These are phyloP conservation scores for Sternotherus odoratus DNA, from an alignment of 2,797 vertebrate genomes.

Conservation along the genomic window DNA sequence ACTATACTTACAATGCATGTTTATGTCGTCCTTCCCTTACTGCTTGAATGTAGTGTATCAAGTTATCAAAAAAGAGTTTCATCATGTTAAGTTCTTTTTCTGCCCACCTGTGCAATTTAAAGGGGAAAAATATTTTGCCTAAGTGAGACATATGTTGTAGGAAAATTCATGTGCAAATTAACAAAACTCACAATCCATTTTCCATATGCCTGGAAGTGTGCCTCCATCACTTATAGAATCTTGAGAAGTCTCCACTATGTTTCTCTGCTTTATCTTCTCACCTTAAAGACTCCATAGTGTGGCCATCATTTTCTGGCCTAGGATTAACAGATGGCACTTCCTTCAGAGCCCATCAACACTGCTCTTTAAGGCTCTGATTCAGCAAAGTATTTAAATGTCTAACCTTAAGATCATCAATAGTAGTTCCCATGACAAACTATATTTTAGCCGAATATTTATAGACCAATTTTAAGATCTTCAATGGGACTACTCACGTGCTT, in stretches of 20 bases:
- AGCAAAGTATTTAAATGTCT: neutral
- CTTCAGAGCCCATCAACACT: neutral
- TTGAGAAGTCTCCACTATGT: neutral
- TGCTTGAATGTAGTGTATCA: constrained; percentile 97
- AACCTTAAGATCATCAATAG: neutral
- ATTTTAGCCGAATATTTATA: neutral
- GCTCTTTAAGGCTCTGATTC: neutral
- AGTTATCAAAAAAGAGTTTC: constrained; percentile 98
- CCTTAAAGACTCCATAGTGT: neutral
- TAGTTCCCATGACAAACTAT: neutral
- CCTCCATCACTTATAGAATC: neutral
- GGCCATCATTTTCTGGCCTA: neutral
- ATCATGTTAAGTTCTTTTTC: constrained; percentile 99
- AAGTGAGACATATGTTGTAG: neutral
- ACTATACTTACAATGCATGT: constrained; percentile 92
- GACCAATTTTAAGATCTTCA: neutral
- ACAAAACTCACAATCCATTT: neutral
- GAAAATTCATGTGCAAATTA: neutral
- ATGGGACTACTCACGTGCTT: neutral
- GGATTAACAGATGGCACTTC: neutral
- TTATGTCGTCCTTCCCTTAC: constrained; percentile 93
- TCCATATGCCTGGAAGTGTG: neutral
- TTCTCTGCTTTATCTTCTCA: neutral
- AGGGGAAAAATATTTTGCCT: constrained; percentile 40
- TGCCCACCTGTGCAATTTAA: constrained; percentile 91